Conservation (phyloP, 2,888 invertebrate species). For the Acleris laterana region DNA sequence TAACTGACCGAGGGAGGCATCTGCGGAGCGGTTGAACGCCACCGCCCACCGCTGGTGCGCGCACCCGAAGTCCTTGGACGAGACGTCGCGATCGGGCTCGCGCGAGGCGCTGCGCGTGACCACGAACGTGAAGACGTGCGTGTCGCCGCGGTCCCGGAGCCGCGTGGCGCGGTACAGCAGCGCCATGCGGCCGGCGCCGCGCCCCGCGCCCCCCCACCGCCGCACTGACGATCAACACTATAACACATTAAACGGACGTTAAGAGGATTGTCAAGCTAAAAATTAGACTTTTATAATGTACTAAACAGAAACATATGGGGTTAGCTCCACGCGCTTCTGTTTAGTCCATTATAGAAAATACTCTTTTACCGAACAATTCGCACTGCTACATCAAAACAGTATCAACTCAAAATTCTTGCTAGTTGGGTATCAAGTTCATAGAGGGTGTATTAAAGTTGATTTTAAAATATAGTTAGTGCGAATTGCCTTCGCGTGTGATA, state of each 20-base stretch:
- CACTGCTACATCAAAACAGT: too few species aligned
- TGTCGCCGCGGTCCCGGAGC: constrained; percentile 91
- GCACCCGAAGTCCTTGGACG: constrained; percentile 92
- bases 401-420: too few species aligned
- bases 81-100: constrained; percentile 91
- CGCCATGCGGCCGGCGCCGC: constrained; percentile 87
- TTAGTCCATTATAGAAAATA: too few species aligned
- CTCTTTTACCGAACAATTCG: too few species aligned
- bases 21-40: constrained; percentile 89
- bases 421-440: too few species aligned
- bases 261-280: background rate
- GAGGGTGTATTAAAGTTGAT: too few species aligned
- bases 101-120: constrained; percentile 91
- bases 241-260: constrained; percentile 21
- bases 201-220: constrained; percentile 64
- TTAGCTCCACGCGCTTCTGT: too few species aligned
- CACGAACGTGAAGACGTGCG: constrained; percentile 93
- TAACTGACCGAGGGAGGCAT: constrained; percentile 86
- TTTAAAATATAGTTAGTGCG: too few species aligned
- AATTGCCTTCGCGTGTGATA: too few species aligned
- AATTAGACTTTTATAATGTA: too few species aligned
- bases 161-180: constrained; percentile 92
- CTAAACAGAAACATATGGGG: too few species aligned
- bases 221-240: constrained; percentile 42
- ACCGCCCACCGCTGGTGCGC: constrained; percentile 93